Conservation (phyloP, 2,888 invertebrate genomes). For the Thyatira batis region DNA sequence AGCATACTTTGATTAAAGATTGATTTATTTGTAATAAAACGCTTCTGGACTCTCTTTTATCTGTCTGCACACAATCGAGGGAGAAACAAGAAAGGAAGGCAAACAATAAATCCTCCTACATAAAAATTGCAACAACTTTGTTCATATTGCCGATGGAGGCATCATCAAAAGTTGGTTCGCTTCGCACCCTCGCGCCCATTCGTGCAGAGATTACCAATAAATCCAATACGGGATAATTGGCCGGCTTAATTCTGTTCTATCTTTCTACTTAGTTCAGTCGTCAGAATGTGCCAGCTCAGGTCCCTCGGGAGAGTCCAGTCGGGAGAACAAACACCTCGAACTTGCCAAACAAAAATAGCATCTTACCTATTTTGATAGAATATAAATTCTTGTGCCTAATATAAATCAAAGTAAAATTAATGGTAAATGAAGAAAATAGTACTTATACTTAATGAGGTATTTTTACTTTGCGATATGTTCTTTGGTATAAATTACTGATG, state of each 20-base stretch:
- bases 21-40: conserved; percentile 71
- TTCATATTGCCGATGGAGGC: conserved; percentile 80
- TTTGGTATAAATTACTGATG: conserved; percentile 26
- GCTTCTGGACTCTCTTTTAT: conserved; percentile 67
- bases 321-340: conserved; percentile 63
- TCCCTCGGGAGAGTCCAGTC: conserved; percentile 77
- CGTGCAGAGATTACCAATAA: conserved; percentile 83
- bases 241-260: conserved; percentile 83
- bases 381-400: conserved; percentile 49
- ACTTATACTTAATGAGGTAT: conserved; percentile 68
- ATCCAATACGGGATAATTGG: conserved; percentile 83
- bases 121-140: conserved; percentile 82
- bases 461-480: conserved; percentile 49
- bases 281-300: conserved; percentile 82
- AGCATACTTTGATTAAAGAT: conserved; percentile 60
- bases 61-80: conserved; percentile 69
- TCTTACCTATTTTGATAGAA: conserved; percentile 54
- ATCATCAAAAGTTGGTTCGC: conserved; percentile 81
- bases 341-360: conserved; percentile 63
- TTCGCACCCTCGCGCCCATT: conserved; percentile 82
- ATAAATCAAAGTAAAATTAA: conserved; percentile 46
- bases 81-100: conserved; percentile 68
- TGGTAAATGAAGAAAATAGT: conserved; percentile 66
- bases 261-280: conserved; percentile 83
- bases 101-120: conserved; percentile 79